A percentile compares a stretch with the other conserved stretches of the same genome.
Evolutionary conservation across 2,888 invertebrate species (phyloP).

Genomic region (Belgica antarctica): DNA sequence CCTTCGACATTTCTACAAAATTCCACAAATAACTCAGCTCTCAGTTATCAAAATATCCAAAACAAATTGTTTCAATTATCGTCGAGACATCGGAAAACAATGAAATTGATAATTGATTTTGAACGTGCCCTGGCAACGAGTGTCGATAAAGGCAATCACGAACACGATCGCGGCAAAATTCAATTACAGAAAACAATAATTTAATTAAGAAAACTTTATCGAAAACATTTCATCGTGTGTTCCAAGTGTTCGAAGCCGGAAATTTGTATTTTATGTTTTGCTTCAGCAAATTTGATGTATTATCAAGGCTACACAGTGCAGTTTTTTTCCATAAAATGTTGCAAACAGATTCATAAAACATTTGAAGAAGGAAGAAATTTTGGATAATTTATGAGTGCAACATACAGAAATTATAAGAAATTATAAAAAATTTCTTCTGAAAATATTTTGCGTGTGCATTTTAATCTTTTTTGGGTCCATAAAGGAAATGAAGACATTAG

Average conservation of each 20-base stretch:
- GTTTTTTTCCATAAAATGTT: neutral
- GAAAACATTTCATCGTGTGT: neutral
- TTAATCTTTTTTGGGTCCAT: neutral
- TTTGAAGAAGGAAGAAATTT: neutral
- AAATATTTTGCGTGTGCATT: neutral
- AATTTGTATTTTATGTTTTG: too few species aligned
- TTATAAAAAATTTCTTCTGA: neutral
- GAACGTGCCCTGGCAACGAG: neutral
- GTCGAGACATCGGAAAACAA: neutral
- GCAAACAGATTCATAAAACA: neutral
- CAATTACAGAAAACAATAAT: constrained; percentile 11
- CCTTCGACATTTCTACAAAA: neutral
- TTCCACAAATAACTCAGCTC: too few species aligned
- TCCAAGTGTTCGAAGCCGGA: neutral
- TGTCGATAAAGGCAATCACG: neutral
- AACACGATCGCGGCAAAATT: neutral
- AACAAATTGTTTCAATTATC: neutral
- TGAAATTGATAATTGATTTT: neutral
- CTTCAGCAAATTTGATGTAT: neutral
- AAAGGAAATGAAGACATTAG: constrained; percentile 16
- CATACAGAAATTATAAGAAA: neutral
- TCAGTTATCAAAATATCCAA: neutral
- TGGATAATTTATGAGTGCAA: neutral
- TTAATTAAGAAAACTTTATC: neutral
- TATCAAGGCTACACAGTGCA: neutral